phyloP scores from a whole-genome alignment of 2,888 invertebrate genomes.

The Drosophila antonietae region DNA sequence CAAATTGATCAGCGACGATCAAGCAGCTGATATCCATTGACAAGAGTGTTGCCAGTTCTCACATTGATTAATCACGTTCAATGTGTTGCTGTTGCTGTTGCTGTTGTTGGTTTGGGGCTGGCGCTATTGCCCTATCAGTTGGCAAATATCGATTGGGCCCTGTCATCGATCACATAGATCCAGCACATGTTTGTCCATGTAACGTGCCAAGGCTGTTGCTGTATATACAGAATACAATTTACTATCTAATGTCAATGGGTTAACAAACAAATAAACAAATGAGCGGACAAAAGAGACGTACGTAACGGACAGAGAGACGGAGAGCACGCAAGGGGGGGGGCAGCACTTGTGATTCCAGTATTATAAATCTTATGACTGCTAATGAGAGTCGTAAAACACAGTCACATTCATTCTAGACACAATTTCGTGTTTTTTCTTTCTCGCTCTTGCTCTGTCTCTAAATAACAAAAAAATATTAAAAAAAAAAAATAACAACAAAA shows the following conservation, averaged over 20 bases:
- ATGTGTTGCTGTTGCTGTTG: no score
- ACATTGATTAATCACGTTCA: background rate
- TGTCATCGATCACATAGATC: constrained; percentile 21
- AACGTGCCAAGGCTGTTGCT: constrained; percentile 50
- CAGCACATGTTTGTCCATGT: constrained; percentile 32
- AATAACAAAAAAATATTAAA: no score
- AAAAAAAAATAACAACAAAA: constrained; percentile 1
- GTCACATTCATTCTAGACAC: constrained; percentile 28
- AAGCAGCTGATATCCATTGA: background rate
- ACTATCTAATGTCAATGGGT: constrained; percentile 58
- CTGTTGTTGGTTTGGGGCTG: background rate
- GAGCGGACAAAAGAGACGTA: constrained; percentile 48
- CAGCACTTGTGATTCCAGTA: constrained; percentile 39
- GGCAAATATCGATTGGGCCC: background rate
- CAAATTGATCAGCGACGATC: background rate
- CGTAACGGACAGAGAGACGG: background rate
- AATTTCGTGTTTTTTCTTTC: constrained; percentile 21
- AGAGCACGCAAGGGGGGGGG: background rate
- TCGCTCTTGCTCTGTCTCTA: background rate
- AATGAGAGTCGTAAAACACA: constrained; percentile 58
- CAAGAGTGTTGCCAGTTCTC: background rate
- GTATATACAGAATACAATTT: constrained; percentile 28
- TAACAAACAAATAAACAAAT: constrained; percentile 46
- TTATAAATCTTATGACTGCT: constrained; percentile 62
- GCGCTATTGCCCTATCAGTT: background rate